phyloP scores from a whole-genome alignment of 2,797 vertebrate species.

The Poeciliopsis paucimaculata region DNA sequence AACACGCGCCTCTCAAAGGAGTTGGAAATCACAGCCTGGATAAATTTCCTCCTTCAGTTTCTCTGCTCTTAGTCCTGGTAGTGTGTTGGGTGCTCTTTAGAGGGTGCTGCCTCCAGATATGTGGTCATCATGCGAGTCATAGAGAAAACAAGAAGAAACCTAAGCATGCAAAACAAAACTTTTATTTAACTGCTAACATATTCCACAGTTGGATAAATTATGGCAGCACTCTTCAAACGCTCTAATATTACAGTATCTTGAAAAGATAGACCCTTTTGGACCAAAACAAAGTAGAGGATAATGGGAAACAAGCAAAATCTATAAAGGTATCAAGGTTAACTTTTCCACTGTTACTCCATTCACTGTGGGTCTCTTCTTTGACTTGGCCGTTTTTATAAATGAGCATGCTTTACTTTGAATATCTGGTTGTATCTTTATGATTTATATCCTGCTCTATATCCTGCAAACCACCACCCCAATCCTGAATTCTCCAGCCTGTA shows the following conservation, averaged over 20 bases:
- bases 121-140: constrained; percentile 29
- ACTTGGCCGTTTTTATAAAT: not conserved
- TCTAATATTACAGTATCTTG: not conserved
- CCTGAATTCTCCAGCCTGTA: not conserved
- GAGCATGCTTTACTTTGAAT: not conserved
- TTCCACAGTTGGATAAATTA: constrained; percentile 16
- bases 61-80: constrained; percentile 43
- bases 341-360: not conserved
- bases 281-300: not conserved
- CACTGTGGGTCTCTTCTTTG: not conserved
- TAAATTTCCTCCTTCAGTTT: constrained; percentile 32
- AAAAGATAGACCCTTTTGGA: not conserved
- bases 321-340: not conserved
- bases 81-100: constrained; percentile 60
- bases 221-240: not conserved
- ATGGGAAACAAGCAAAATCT: not conserved
- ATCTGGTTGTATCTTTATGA: not conserved
- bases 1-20: constrained; percentile 33
- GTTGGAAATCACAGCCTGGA: constrained; percentile 43
- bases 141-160: constrained; percentile 18
- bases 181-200: not conserved
- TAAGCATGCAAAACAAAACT: constrained; percentile 5
- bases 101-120: constrained; percentile 70
- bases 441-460: not conserved
- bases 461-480: not conserved